Conservation (phyloP, 2,797 vertebrate species). For the Zalophus californianus region DNA sequence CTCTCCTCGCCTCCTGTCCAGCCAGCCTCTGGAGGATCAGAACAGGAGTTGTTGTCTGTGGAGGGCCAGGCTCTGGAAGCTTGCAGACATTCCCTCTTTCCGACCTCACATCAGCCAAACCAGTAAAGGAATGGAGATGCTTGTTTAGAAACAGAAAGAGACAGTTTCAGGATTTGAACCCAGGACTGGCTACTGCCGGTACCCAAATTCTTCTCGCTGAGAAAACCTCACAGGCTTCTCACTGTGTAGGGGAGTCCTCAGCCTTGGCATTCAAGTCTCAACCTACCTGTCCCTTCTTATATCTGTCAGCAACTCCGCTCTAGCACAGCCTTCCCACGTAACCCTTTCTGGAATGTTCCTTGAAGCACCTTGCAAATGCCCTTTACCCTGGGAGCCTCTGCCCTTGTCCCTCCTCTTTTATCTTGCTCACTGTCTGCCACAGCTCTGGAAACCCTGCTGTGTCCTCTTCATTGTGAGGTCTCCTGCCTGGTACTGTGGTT, state of each 20-base stretch:
- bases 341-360: neutral
- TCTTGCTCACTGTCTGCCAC: neutral
- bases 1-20: neutral
- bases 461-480: no score
- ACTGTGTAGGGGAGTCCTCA: neutral
- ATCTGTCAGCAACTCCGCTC: neutral
- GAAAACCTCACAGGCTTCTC: neutral
- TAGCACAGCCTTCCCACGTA: neutral
- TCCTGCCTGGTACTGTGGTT: neutral
- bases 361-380: neutral
- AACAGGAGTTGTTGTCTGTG: neutral
- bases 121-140: neutral
- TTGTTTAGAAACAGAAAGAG: neutral
- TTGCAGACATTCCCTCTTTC: neutral
- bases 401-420: neutral
- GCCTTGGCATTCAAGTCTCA: neutral
- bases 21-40: fast-evolving
- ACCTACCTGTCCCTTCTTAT: neutral
- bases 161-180: neutral
- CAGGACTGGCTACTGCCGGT: no score
- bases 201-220: neutral
- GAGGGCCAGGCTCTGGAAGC: neutral
- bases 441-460: neutral
- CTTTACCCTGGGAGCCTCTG: neutral
- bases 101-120: neutral